These are phyloP conservation scores for Catostomus latipinnis DNA, from an alignment of 2,797 vertebrate genomes.

Conservation along the genomic window DNA sequence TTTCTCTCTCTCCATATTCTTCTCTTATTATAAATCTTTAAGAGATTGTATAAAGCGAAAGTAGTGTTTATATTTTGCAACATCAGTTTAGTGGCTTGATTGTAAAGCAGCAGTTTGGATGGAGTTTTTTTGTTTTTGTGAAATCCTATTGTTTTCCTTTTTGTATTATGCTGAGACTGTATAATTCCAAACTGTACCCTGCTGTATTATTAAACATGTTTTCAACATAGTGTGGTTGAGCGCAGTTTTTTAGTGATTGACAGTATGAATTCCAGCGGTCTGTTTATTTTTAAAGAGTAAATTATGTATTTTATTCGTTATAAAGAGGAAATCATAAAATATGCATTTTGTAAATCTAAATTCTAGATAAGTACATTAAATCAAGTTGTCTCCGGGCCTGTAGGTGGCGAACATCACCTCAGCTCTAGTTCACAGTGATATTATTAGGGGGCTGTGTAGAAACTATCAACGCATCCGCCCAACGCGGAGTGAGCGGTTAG, in stretches of 20 bases:
- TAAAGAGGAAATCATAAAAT: no score
- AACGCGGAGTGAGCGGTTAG: constrained; percentile 44
- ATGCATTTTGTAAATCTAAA: no score
- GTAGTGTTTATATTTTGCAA: neutral
- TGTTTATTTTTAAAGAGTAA: no score
- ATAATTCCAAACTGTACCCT: neutral
- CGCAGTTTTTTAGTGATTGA: neutral
- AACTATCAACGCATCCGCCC: constrained; percentile 33
- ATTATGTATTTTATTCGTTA: no score
- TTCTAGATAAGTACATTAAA: no score
- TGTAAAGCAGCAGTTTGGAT: no score
- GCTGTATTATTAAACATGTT: neutral
- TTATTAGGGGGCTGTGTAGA: constrained; percentile 2
- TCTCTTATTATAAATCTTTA: neutral
- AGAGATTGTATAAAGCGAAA: neutral
- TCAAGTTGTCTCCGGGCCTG: neutral
- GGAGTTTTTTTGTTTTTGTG: neutral
- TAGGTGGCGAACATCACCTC: neutral
- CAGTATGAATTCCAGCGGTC: neutral
- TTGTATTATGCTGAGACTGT: neutral
- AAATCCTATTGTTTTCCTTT: neutral
- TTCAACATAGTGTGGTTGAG: neutral
- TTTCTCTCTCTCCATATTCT: neutral
- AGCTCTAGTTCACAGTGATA: neutral
- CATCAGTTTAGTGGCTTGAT: neutral